Base-by-base conservation (phyloP, 2,113 vertebrate genomes). In the Xenopus borealis region DNA sequence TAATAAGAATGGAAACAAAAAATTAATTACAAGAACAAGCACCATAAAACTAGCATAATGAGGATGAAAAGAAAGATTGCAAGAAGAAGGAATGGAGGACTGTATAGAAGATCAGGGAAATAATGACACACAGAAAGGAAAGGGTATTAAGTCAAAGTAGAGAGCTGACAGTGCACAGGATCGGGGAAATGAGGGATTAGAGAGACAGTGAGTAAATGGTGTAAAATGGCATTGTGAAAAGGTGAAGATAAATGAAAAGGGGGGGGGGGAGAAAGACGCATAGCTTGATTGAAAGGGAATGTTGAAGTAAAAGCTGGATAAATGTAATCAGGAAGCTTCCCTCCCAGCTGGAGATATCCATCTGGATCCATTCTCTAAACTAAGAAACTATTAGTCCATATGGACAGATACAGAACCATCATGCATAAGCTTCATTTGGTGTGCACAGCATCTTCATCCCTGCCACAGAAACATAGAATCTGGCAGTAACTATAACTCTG, bases 351-450 rank as follows among this genome's bases (percentile, higher is more conserved):
- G 65, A 75, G 61, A 69, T 45, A 68, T 75, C 73, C 69, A 47
- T 64, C 59, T 77, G 62, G 23, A 44, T 70, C 47, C 53, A 27
- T 77, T 27, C 19, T 77, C 59, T 57, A 61, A 63, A 63, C 19
- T 61, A 72, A 70, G 59, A 64, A 55, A 44, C 62, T 62, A 50
- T 52, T 18, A 30, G n/a, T 64, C 74, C 74, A 76, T 76, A 76
- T 69, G 74, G 59, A 69, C 66, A 69, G 23, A 63, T 62, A 70
- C 62, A 45, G 52, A 69, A 27, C 50, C 45, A 33, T 17, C 17
- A 76, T 69, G 9, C 18, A 57, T 55, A 44, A 53, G 45, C n/a
- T 16, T 75, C 63, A 66, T 66, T 66, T 12, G 4, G n/a, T 66
- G 27, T 40, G 62, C 62, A 40, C 33, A 44, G 10, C 33, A 6